phyloP scores from a whole-genome alignment of 2,888 invertebrate species.

The Hirtodrosophila trivittata region DNA sequence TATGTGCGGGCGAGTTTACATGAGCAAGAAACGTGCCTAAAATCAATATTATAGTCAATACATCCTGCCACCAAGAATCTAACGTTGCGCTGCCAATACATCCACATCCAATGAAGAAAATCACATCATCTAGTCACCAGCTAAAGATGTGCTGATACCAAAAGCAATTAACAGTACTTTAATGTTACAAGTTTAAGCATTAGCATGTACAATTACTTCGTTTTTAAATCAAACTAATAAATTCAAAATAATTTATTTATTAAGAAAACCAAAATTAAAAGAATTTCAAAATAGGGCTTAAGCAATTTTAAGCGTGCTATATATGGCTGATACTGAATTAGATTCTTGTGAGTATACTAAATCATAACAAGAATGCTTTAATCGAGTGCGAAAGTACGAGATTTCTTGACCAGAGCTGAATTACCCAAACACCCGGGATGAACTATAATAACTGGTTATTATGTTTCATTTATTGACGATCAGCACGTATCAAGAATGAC shows the following conservation, averaged over 20 bases:
- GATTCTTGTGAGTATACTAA: too few species aligned
- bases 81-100: conserved; percentile 67
- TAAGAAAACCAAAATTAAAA: too few species aligned
- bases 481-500: too few species aligned
- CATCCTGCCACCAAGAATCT: conserved; percentile 64
- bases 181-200: conserved; percentile 71
- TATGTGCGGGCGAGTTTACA: conserved; percentile 80
- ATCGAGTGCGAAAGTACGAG: too few species aligned
- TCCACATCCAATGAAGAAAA: conserved; percentile 27
- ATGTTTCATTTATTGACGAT: too few species aligned
- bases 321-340: too few species aligned
- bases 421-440: too few species aligned
- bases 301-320: too few species aligned
- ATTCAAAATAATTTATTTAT: conserved; percentile 43
- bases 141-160: conserved; percentile 61
- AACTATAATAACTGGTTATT: too few species aligned
- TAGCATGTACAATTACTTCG: conserved; percentile 57
- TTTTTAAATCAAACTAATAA: conserved; percentile 68
- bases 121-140: conserved; percentile 69
- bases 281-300: too few species aligned
- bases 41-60: conserved; percentile 26
- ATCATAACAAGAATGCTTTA: too few species aligned
- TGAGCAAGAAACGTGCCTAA: conserved; percentile 80
- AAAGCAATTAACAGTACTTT: conserved; percentile 72
- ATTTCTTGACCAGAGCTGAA: too few species aligned